phyloP scores from a whole-genome alignment of 1,140 invertebrate species.

The Venturia canescens region DNA sequence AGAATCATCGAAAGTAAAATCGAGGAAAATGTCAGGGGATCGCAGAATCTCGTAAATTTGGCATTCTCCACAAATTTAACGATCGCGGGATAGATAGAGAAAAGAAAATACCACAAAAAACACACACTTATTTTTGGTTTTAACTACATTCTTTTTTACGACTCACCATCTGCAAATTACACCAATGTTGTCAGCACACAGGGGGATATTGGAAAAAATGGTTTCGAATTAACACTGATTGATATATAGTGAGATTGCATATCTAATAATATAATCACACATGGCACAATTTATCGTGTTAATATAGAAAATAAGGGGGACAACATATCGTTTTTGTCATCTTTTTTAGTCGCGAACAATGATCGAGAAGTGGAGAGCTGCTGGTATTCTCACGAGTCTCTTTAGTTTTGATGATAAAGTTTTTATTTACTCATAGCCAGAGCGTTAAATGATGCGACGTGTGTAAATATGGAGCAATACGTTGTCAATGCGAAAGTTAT shows the following conservation, averaged over 20 bases:
- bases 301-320: conserved; percentile 7
- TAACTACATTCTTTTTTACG: conserved; percentile 54
- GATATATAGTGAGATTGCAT: conserved; percentile 55
- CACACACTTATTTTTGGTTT: conserved; percentile 61
- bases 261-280: conserved; percentile 19
- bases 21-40: background rate
- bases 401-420: no score
- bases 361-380: background rate
- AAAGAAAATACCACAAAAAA: conserved; percentile 59
- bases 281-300: conserved; percentile 31
- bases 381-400: background rate
- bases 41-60: conserved; percentile 28
- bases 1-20: background rate
- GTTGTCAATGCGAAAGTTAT: background rate
- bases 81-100: background rate
- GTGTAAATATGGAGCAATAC: background rate
- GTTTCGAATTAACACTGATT: conserved; percentile 63
- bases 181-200: conserved; percentile 72
- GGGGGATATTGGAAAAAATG: conserved; percentile 70
- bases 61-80: conserved; percentile 25
- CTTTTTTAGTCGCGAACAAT: conserved; percentile 39
- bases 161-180: conserved; percentile 74
- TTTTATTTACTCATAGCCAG: background rate
- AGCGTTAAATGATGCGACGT: conserved; percentile 39
- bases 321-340: conserved; percentile 22